These are phyloP conservation scores for Romanomermis culicivorax DNA, from an alignment of 2,888 invertebrate genomes.

Conservation along the genomic window DNA sequence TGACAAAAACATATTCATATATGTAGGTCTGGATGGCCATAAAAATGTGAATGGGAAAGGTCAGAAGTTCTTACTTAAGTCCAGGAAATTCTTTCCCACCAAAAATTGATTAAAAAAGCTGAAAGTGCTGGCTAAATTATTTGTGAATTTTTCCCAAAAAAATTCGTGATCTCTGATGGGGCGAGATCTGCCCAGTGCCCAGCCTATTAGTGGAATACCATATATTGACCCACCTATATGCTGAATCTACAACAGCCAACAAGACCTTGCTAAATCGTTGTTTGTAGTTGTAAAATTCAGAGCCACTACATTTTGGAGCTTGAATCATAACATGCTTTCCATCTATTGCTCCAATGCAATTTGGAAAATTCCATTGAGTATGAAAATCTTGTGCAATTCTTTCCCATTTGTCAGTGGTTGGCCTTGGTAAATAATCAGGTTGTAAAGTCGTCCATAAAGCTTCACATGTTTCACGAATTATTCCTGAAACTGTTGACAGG, in stretches of 20 bases:
- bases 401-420: not conserved
- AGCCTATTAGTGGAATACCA: no score
- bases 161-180: no score
- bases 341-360: conserved; percentile 1
- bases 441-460: not conserved
- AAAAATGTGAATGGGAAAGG: no score
- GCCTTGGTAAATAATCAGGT: not conserved
- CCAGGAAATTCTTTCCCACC: no score
- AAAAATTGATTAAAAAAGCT: no score
- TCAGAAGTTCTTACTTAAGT: no score
- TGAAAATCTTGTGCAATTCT: not conserved
- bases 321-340: conserved; percentile 2
- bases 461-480: conserved; percentile 1
- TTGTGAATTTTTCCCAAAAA: no score
- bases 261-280: not conserved
- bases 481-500: not conserved
- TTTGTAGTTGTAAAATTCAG: not conserved
- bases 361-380: not conserved
- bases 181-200: no score
- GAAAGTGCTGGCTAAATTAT: no score
- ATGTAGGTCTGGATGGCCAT: no score
- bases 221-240: no score
- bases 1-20: no score
- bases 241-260: not conserved
- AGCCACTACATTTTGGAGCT: not conserved